Percentiles rank a stretch among this genome's conserved stretches.
phyloP scores from a whole-genome alignment of 2,113 vertebrate species.

The Calidris pugnax region DNA sequence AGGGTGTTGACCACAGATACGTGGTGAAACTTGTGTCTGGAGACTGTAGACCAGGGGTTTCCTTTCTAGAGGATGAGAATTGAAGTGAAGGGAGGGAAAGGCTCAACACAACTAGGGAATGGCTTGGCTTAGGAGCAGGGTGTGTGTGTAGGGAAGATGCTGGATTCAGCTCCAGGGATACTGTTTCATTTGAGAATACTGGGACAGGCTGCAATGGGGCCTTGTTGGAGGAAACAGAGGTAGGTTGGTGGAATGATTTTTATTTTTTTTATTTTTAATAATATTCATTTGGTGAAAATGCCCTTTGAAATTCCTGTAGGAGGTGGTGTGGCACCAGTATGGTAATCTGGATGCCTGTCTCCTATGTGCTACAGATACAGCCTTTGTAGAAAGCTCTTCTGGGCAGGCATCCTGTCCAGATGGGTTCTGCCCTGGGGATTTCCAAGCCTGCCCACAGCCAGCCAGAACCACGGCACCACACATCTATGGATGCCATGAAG shows the following conservation, averaged over 20 bases:
- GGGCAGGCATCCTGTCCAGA: background rate
- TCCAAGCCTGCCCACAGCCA: background rate
- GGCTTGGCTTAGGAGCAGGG: background rate
- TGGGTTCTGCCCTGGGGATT: background rate
- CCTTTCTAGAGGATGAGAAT: background rate
- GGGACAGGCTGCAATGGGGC: background rate
- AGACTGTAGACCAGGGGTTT: background rate
- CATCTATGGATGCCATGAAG: background rate
- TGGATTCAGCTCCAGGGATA: background rate
- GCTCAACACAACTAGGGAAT: background rate
- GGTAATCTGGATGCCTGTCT: background rate
- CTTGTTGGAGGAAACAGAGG: background rate
- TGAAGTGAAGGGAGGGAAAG: background rate
- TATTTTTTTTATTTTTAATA: background rate
- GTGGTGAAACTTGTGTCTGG: background rate
- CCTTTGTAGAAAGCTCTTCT: background rate
- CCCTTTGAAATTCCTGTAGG: background rate
- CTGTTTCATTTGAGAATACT: background rate
- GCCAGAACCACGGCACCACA: background rate
- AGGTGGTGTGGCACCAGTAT: background rate
- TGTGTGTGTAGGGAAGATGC: background rate
- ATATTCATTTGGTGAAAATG: background rate
- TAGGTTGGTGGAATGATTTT: background rate
- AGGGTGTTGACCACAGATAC: background rate
- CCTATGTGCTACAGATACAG: accelerated